Conservation (phyloP, 2,113 vertebrate species). For the Sorex fumeus region DNA sequence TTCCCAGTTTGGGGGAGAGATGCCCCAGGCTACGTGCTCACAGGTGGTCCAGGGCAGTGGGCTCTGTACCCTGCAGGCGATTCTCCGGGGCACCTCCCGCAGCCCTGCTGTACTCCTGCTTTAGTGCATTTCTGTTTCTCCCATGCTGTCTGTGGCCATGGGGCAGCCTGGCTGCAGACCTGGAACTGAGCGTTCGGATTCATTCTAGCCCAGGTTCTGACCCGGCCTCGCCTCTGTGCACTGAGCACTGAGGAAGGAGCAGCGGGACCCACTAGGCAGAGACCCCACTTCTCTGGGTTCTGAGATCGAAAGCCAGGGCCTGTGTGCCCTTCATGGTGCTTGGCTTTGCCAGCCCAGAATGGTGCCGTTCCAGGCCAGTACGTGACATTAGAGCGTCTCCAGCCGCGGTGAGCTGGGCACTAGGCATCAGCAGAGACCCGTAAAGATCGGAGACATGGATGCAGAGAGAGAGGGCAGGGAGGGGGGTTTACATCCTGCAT, state of each 20-base stretch:
- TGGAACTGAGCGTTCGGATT: not conserved
- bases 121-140: constrained; percentile 61
- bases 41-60: not conserved
- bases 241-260: not conserved
- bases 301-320: not conserved
- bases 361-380: not conserved
- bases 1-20: not conserved
- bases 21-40: not conserved
- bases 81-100: constrained; percentile 50
- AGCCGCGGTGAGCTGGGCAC: not conserved
- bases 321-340: not conserved
- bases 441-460: too few relatives aligned
- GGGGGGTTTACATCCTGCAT: not conserved
- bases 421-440: too few relatives aligned
- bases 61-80: not conserved
- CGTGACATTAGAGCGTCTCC: not conserved
- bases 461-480: too few relatives aligned
- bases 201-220: constrained; percentile 18
- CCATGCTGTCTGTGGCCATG: constrained; percentile 54
- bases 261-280: not conserved
- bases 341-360: not conserved
- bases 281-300: not conserved
- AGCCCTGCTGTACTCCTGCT: constrained; percentile 35
- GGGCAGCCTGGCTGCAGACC: constrained; percentile 1
- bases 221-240: not conserved